Conservation (phyloP, 2,113 vertebrate species). For the Hemibagrus wyckioides region DNA sequence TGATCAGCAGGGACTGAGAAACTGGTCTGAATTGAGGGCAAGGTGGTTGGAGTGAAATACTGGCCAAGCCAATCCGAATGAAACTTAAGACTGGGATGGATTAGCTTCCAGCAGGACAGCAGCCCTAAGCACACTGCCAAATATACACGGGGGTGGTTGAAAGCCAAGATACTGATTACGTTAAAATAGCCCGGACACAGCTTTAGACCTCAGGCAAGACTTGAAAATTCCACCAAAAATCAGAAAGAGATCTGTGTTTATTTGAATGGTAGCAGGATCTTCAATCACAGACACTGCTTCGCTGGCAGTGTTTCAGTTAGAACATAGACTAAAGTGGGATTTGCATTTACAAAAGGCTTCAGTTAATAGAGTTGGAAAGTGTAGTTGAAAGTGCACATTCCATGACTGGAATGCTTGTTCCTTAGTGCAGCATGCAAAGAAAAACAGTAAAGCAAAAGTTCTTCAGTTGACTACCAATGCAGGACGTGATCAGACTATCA, state of each 20-base stretch:
- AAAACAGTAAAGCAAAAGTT: neutral
- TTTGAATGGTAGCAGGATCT: neutral
- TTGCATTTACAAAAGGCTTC: neutral
- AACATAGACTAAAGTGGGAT: neutral
- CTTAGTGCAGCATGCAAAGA: neutral
- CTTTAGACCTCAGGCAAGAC: neutral
- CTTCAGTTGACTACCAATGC: neutral
- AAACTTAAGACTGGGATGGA: neutral
- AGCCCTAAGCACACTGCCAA: neutral
- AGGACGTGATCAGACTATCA: neutral
- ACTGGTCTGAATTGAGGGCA: neutral
- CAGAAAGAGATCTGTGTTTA: neutral
- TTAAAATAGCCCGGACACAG: neutral
- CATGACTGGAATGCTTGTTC: neutral
- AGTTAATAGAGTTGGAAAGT: neutral
- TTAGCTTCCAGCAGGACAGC: neutral
- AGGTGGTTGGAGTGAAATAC: neutral
- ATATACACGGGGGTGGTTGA: neutral
- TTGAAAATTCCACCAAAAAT: neutral
- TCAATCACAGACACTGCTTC: too few species aligned
- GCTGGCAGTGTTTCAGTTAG: neutral
- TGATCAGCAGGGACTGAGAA: neutral
- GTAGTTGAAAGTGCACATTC: neutral
- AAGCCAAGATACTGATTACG: neutral
- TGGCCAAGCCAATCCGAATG: neutral